Evolutionary conservation across 2,888 invertebrate species (phyloP), one percentile per base, ranked within the genome.

Genomic region (Eupithecia tripunctaria): DNA sequence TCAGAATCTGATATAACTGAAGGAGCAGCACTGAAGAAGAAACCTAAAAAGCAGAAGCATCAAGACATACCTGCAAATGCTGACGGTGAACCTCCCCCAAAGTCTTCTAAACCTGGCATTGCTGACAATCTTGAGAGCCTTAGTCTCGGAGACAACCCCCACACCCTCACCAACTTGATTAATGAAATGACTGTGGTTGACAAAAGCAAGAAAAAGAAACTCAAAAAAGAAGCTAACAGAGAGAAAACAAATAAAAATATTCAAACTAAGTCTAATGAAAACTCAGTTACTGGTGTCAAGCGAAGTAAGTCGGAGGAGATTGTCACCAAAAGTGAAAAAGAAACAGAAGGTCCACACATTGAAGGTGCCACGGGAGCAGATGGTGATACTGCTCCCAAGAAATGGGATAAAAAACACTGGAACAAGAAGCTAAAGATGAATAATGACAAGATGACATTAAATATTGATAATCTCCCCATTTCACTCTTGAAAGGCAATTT

Each of bases 181-280:
- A 92, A 92, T 69, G 91, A 91, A 82, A 93, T 94, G 93, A 82
- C 84, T 2, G 92, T 93, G n/a, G 87, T 86, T 56, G 91, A 91
- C 67, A 93, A 89, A 77, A 83, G 84, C 15, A 90, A 89, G 71
- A 84, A 83, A 59, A 90, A 89, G 77, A 89, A 86, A 72, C 80
- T 84, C 1, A 88, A 79, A 76, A 82, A 83, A 25, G 88, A 85
- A 72, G 75, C 79, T 5, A 89, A 86, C 38, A 12, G 56, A 56
- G 56, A 56, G 25, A 88, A 88, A 84, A 69, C 77, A 78, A n/a
- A 78, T 1, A 36, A 10, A 56, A 60, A 25, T 32, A 29, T 7
- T 21, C 15, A 38, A 29, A 38, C 21, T 59, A 38, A 25, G 7
- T 7, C 60, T 32, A 38, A 32, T 32, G 65, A 68, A 21, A 41